Conservation (phyloP, 2,888 invertebrate species). For the Noctua fimbriata region DNA sequence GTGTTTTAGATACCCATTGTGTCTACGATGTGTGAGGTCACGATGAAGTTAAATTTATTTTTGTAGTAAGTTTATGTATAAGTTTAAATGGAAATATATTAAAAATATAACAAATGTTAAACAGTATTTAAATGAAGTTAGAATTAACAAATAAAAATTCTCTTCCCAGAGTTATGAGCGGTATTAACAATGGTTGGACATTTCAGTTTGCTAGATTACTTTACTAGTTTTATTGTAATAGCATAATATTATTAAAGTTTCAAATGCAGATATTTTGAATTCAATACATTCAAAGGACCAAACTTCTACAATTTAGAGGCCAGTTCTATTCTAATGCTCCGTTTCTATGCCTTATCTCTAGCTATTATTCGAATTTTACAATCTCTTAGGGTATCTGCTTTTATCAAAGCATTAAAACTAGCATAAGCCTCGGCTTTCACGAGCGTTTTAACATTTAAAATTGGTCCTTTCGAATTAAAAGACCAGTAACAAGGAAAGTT, state of each 20-base stretch:
- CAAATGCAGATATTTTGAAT: not conserved
- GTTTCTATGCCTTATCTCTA: not conserved
- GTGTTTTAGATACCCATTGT: not conserved
- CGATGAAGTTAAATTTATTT: not conserved
- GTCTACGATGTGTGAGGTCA: not conserved
- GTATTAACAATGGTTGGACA: too few species aligned
- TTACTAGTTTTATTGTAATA: not conserved
- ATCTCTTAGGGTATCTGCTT: not conserved
- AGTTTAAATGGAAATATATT: too few species aligned
- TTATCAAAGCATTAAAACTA: conserved; percentile 3
- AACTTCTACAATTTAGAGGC: not conserved
- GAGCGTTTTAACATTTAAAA: not conserved
- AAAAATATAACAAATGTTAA: too few species aligned
- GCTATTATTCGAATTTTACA: conserved; percentile 6
- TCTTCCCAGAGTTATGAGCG: too few species aligned
- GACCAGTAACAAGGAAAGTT: not conserved
- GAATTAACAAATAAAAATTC: too few species aligned
- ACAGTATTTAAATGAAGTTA: too few species aligned
- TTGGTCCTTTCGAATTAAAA: not conserved
- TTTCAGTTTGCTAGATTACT: too few species aligned
- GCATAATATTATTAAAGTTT: not conserved
- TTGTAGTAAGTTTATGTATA: too few species aligned
- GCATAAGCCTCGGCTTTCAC: not conserved
- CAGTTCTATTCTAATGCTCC: not conserved
- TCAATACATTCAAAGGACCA: not conserved